Evolutionary conservation across 2,797 vertebrate genomes (phyloP), one percentile per base, ranked within the genome.

Genomic region (Sebastes hubbsi): DNA sequence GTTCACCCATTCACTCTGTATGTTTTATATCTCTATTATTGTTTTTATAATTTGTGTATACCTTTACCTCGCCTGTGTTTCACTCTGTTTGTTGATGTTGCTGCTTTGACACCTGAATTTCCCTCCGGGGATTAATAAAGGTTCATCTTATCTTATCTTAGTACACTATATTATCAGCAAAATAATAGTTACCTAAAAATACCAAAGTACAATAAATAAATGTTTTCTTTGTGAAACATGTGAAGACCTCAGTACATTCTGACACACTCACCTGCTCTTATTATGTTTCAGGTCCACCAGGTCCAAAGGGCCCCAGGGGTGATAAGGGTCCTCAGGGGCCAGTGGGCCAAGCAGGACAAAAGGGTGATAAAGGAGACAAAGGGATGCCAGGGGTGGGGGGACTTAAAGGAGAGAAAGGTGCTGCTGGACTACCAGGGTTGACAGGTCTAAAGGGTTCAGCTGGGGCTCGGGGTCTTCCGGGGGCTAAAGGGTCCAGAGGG

Each of bases 361-460:
- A 98, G 89, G 99, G 99, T 85, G 97, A 97, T 76, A 97, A 96
- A 95, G 99, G 99, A 93, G 98, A 98, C 54, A 97, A 95, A 85
- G 99, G 99, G 78, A 87, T 95, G 55, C 90, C 93, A 0, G 99
- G 99, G 32, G 74, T 94, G 8, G 93, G 94, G 1, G 99, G 99
- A 73, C 87, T 94, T 16, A 96, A 95, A 65, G 99, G 98, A 83
- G 97, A 99, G 74, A 98, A 94, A 77, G 99, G 99, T 52, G 88
- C 95, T 27, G 34, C 89, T 1, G 99, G 99, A 72, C 94, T 93
- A 16, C 63, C 91, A 0, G 99, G 99, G 4, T 87, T 85, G 7
- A 89, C 95, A 14, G 99, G 99, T 90, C 95, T 97, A 70, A 97
- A 97, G 79, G 99, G 98, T 65, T 65, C 91, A 34, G 89, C 95